Evolutionary conservation across 1,140 invertebrate species (phyloP).

Genomic region (Micrasema longulum): DNA sequence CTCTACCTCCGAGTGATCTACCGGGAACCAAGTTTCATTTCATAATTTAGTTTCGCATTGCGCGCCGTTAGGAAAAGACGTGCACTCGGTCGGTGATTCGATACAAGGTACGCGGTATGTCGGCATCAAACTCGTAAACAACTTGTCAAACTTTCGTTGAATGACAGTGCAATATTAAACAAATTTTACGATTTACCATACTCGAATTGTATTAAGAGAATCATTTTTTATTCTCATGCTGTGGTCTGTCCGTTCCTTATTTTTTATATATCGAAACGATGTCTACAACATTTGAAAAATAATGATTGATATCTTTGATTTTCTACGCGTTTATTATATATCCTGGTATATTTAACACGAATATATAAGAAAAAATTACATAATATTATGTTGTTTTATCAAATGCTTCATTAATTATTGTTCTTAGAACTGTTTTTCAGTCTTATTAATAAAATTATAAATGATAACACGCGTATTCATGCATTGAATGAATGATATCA

Average conservation of each 20-base stretch:
- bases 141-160: constrained; percentile 37
- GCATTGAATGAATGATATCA: too few relatives aligned
- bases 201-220: constrained; percentile 6
- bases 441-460: too few relatives aligned
- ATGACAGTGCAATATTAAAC: constrained; percentile 34
- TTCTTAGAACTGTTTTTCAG: too few relatives aligned
- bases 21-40: constrained; percentile 2
- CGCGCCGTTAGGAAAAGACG: not conserved
- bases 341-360: too few relatives aligned
- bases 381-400: too few relatives aligned
- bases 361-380: too few relatives aligned
- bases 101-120: constrained; percentile 18
- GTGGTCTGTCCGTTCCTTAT: not conserved
- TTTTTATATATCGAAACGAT: too few relatives aligned
- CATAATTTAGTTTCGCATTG: constrained; percentile 26
- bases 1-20: not conserved
- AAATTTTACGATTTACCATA: constrained; percentile 21
- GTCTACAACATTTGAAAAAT: too few relatives aligned
- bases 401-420: too few relatives aligned
- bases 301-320: too few relatives aligned
- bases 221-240: constrained; percentile 6
- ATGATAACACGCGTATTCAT: too few relatives aligned
- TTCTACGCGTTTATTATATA: too few relatives aligned
- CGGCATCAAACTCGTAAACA: constrained; percentile 11
- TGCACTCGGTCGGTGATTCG: not conserved